Base-by-base conservation (phyloP, 2,113 vertebrate genomes). In the Lasiurus cinereus region DNA sequence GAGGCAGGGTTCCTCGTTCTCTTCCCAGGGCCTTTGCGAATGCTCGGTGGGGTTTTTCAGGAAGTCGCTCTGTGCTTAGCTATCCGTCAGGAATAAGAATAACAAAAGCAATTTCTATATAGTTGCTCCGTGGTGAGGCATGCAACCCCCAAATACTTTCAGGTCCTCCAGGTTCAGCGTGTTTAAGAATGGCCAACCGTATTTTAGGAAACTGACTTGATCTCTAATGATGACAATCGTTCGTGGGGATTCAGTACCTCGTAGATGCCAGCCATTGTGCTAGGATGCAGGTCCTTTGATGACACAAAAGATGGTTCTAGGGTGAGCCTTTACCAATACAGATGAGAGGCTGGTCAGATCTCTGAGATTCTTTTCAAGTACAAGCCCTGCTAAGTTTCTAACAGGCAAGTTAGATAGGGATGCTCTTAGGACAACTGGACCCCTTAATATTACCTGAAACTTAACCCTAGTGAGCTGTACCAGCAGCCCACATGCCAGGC, bases 61-160 rank as follows among this genome's bases (percentile, higher is more conserved):
- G 83, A 95, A 95, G 95, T 95, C 31, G 43, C 82, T 94, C 76
- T 86, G 87, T 52, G 92, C 85, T 96, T 79, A 67, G 67, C 67
- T 83, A 52, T 95, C 78, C 31, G 43, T 94, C 73, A 88, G 54
- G 43, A 92, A 90, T 50, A 94, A 93, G 64, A 94, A 96, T 59
- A 95, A 97, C 90, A 96, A 93, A 88, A 29, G 31, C 73, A 69
- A 14, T 84, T 89, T 96, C 94, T 78, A 33, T 80, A 64, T 7
- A 88, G 77, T 67, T 92, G 69, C 69, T 92, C 54, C 0, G 43
- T 79, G 36, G 36, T 94, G 93, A 92, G 29, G 94, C 91, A 93
- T 9, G 2, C 43, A 70, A 94, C 46, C 54, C 54, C 43, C 16
- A 79, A 67, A 92, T 74, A 46, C 64, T 85, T 94, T 56, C 56